phyloP scores from a whole-genome alignment of 2,888 invertebrate species.

The Deilephila elpenor region DNA sequence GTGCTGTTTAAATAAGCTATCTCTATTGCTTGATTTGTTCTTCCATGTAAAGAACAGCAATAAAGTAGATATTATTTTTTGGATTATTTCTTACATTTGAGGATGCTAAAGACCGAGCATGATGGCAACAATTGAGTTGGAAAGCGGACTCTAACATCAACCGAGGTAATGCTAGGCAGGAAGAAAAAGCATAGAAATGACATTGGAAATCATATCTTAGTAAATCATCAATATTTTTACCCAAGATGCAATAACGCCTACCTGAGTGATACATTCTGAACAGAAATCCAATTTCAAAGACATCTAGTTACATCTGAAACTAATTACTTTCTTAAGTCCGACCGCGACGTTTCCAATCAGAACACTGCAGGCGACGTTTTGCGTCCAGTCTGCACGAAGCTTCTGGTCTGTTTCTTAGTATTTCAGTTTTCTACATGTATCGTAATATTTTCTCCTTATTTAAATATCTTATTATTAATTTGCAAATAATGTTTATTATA shows the following conservation, averaged over 20 bases:
- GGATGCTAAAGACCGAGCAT: too few relatives aligned
- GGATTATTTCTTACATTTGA: too few relatives aligned
- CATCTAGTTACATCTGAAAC: slow-evolving; percentile 35
- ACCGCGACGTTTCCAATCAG: slow-evolving; percentile 45
- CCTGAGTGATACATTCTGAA: not conserved
- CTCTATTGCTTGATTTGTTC: too few relatives aligned
- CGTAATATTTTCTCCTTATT: not conserved
- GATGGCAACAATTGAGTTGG: too few relatives aligned
- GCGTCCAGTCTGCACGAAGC: slow-evolving; percentile 1
- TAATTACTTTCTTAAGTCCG: slow-evolving; percentile 43
- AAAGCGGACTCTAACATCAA: too few relatives aligned
- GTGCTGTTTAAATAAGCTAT: not conserved
- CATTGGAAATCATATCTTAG: too few relatives aligned
- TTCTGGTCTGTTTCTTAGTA: slow-evolving; percentile 10
- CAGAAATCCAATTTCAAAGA: slow-evolving; percentile 28
- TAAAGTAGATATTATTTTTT: too few relatives aligned
- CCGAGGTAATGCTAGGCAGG: too few relatives aligned
- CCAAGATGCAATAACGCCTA: not conserved
- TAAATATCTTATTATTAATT: not conserved
- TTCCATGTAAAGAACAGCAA: too few relatives aligned
- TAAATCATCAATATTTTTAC: too few relatives aligned
- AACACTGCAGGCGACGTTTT: slow-evolving; percentile 43
- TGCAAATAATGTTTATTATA: not conserved
- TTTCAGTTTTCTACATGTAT: not conserved
- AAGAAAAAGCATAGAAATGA: too few relatives aligned